Base-by-base conservation (phyloP, 2,113 vertebrate species). In the Datnioides undecimradiatus region DNA sequence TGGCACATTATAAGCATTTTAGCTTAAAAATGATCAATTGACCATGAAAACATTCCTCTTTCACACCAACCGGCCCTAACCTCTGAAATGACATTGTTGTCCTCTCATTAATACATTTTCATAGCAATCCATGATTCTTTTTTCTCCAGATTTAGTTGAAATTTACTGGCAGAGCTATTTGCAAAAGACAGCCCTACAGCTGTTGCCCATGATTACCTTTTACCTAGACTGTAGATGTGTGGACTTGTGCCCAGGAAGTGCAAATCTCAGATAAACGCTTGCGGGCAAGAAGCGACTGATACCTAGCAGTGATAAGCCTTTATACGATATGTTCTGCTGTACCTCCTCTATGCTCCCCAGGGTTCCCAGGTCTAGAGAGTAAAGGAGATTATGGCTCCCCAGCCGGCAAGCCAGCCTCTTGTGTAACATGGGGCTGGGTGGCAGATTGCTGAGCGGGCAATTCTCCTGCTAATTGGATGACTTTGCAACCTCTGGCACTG, bases 381-480 rank as follows among this genome's bases (percentile, higher is more conserved):
- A 73, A 83, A 85, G 77, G 73, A 85, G 82, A 91, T 85, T 88
- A 87, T 65, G 68, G 78, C 83, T 79, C 73, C 67, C 41, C 27
- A 60, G 73, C 75, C 57, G 73, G 74, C 67, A 60, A 45, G 76
- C 79, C 62, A 60, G 71, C 64, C 55, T 76, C 79, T 84, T 88
- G 84, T 81, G 77, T 84, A 92, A 88, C 80, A 80, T 8, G 54
- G 60, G 36, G 55, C 84, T 72, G 52, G 74, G 85, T 72, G 77
- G 87, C 65, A 85, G 86, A 88, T 81, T 89, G 91, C 91, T 86
- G 91, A 88, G 80, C 77, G 76, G 74, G 85, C 88, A 34, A 78
- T 83, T 82, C 82, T 83, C 69, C 81, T 73, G 67, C 87, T 89
- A 90, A 92, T 88, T 92, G 77, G 87, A 86, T 83, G 88, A 91